Base-by-base conservation (phyloP, 2,888 invertebrate species). In the Tipula confusa region DNA sequence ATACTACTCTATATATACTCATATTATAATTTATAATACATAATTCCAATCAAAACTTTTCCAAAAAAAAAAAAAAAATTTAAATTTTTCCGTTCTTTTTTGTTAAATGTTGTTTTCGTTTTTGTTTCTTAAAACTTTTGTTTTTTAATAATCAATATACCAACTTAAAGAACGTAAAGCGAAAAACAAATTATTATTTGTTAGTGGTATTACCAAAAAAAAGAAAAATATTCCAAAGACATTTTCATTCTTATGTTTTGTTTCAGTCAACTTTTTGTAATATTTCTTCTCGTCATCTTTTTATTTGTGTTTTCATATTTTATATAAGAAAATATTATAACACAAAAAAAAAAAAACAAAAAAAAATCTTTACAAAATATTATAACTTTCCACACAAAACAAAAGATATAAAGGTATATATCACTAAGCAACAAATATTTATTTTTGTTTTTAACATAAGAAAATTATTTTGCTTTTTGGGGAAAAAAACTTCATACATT, bases 211-310 rank as follows among this genome's bases (percentile, higher is more conserved):
- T 36, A 36, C 36, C 9, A 2, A 36, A 36, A 36, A 36, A 36
- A 36, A 36, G 11, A 36, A 36, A 36, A 36, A 9, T 9, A 9
- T 36, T 43, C 43, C 64, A 64, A 64, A 64, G 24, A 64, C 24
- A 64, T 64, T 64, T 64, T 24, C 64, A 24, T 64, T 64, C 64
- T 64, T 64, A n/a, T n/a, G 64, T 64, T 64, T 64, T 64, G 64
- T 64, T 64, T 64, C 9, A 24, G 64, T 64, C 64, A 64, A 64
- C 64, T 64, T 64, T 64, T 24, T 64, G n/a, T n/a, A 24, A 24
- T 18, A 24, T 64, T 64, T 24, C 64, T n/a, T 64, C 11, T 64
- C n/a, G n/a, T n/a, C 64, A 64, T 24, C 7, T 64, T 64, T n/a
- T n/a, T n/a, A n/a, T n/a, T 64, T 11, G 24, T 43, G 15, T 24